phyloP scores from a whole-genome alignment of 2,113 vertebrate genomes.

The Oreochromis niloticus region DNA sequence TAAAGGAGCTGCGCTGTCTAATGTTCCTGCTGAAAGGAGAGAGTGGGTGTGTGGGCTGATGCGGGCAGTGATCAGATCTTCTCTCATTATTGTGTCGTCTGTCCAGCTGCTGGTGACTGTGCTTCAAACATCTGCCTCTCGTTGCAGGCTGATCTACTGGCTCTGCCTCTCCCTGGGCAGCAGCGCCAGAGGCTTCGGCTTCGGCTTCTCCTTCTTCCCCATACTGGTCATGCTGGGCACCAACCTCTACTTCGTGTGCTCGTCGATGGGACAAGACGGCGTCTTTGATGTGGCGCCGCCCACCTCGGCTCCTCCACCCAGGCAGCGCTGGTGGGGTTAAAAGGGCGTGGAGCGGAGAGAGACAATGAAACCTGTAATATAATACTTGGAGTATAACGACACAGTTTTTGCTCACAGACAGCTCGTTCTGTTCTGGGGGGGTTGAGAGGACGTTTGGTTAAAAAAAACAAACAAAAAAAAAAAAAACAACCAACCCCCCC shows the following conservation, averaged over 20 bases:
- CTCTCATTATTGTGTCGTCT: background rate
- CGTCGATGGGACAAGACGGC: conserved; percentile 62
- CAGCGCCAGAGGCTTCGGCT: conserved; percentile 80
- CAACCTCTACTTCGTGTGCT: conserved; percentile 84
- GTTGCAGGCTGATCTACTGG: conserved; percentile 85
- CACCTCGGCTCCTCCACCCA: conserved; percentile 31
- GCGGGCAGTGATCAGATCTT: background rate
- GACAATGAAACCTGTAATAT: background rate
- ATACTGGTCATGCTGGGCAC: conserved; percentile 79
- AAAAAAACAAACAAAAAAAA: too few relatives aligned
- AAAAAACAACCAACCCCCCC: too few relatives aligned
- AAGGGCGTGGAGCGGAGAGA: background rate
- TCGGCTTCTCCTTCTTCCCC: conserved; percentile 83
- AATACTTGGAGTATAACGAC: background rate
- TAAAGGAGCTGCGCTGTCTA: background rate
- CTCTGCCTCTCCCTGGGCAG: conserved; percentile 77
- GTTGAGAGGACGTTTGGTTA: background rate
- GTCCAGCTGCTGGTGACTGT: background rate
- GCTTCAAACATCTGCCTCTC: background rate
- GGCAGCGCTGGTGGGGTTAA: conserved; percentile 77
- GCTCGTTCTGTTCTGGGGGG: background rate
- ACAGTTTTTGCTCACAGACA: background rate
- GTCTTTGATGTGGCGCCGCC: conserved; percentile 68
- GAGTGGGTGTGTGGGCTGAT: background rate
- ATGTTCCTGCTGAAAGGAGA: background rate